These are phyloP conservation scores for Scopus umbretta DNA, from an alignment of 2,113 vertebrate genomes.

Conservation along the genomic window DNA sequence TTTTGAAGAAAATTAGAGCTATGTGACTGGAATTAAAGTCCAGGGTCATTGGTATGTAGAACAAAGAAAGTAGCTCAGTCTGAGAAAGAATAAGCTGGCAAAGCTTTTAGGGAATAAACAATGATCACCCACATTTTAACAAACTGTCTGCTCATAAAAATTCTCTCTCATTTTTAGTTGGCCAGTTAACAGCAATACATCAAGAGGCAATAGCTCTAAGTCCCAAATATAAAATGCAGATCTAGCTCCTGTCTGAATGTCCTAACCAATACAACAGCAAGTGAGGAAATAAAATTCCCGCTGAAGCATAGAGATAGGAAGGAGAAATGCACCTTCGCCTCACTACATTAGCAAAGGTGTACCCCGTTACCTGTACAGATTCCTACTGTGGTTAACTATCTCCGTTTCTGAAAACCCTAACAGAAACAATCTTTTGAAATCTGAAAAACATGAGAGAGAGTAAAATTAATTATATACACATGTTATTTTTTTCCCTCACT, in stretches of 20 bases:
- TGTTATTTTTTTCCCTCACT: conserved; percentile 15
- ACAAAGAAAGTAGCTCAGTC: neutral
- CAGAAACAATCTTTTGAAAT: neutral
- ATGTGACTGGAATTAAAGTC: neutral
- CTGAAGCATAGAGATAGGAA: neutral
- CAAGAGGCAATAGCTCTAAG: neutral
- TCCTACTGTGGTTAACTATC: neutral
- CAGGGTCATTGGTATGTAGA: neutral
- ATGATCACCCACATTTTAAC: neutral
- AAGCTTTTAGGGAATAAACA: neutral
- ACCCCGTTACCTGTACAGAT: neutral
- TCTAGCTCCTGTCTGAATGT: neutral
- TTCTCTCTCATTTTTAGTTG: neutral
- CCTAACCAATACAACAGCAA: neutral
- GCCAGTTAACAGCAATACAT: neutral
- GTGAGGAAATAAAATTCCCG: neutral
- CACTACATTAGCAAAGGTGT: neutral
- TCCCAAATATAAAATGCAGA: neutral
- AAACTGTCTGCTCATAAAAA: neutral
- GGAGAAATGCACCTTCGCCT: neutral
- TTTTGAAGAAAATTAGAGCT: neutral
- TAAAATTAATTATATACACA: conserved; percentile 39
- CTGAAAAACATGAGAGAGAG: neutral
- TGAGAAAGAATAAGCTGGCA: neutral
- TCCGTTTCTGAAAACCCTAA: neutral